Evolutionary conservation across 2,113 vertebrate species (phyloP), one percentile per base, ranked within the genome.

Genomic region (Columbina picui): DNA sequence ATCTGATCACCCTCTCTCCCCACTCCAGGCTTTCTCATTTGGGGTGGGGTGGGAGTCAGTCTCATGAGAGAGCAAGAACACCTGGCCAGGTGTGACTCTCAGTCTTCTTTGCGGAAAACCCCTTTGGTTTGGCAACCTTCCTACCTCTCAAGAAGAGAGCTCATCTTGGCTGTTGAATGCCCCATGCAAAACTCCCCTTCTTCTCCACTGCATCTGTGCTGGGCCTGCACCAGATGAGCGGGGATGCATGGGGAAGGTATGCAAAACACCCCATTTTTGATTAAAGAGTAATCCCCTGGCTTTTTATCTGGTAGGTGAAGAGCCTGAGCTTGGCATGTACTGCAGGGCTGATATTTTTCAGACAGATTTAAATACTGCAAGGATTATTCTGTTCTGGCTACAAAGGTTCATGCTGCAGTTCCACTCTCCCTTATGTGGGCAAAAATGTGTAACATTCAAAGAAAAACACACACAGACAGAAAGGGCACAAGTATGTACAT

Each of bases 1-100:
- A 91, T 97, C 95, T 94, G 94, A 97, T 95, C 76, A 87, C 23
- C 74, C 38, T 79, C 63, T 67, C 78, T 85, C 75, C 27, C n/a
- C 56, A 67, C 77, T 85, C 70, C 70, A 90, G 84, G 63, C 63
- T 49, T 45, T 87, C n/a, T 93, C 23, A 18, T 77, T 70, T 59
- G 63, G 38, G 17, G 5, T 59, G 55, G 12, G 22, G 8, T 67
- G 12, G 36, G 43, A 79, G 22, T 25, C 0, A 0, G 26, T 56
- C 45, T 90, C 29, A 13, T 20, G 41, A 59, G 50, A 87, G 45
- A 87, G 25, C 36, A 63, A 68, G 70, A 87, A 47, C 41, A 77
- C 38, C 18, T 41, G 41, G 39, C 22, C 70, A 70, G 41, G 39
- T 61, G 74, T 56, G 74, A 76, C 19, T 83, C 19, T 87, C 20